phyloP scores from a whole-genome alignment of 1,140 invertebrate species.

The Tetramorium alpestre region DNA sequence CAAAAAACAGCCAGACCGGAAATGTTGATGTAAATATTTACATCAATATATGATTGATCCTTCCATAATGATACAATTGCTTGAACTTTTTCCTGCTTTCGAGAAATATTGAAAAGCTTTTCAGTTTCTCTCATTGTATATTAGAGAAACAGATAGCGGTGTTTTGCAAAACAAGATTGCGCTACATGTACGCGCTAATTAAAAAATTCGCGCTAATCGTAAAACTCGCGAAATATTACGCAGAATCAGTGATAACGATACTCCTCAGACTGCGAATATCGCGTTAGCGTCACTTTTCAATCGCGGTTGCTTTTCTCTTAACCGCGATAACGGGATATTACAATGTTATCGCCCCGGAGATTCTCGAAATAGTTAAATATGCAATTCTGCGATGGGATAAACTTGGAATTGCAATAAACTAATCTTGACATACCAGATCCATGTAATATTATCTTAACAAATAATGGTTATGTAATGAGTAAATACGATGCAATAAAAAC shows the following conservation, averaged over 20 bases:
- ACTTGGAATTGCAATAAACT: slow-evolving; percentile 16
- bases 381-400: slow-evolving; percentile 22
- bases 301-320: background rate
- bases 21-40: background rate
- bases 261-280: background rate
- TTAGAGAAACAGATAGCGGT: background rate
- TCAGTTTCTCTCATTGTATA: background rate
- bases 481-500: slow-evolving; percentile 9
- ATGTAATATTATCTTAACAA: slow-evolving; percentile 23
- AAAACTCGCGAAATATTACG: background rate
- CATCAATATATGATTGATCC: background rate
- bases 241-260: slow-evolving; percentile 9
- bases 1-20: background rate
- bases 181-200: slow-evolving; percentile 2
- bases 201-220: slow-evolving; percentile 1
- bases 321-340: slow-evolving; percentile 27
- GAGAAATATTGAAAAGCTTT: slow-evolving; percentile 1
- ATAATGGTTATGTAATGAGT: slow-evolving; percentile 21
- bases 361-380: slow-evolving; percentile 36
- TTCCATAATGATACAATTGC: background rate
- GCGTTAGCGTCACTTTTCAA: slow-evolving; percentile 30
- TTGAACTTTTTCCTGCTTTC: background rate
- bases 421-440: background rate
- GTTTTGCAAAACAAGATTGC: slow-evolving; percentile 1
- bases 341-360: slow-evolving; percentile 16